Percentiles rank a stretch among this genome's conserved stretches.
Evolutionary conservation across 2,113 vertebrate genomes (phyloP).

Genomic region (Carassius gibelio): DNA sequence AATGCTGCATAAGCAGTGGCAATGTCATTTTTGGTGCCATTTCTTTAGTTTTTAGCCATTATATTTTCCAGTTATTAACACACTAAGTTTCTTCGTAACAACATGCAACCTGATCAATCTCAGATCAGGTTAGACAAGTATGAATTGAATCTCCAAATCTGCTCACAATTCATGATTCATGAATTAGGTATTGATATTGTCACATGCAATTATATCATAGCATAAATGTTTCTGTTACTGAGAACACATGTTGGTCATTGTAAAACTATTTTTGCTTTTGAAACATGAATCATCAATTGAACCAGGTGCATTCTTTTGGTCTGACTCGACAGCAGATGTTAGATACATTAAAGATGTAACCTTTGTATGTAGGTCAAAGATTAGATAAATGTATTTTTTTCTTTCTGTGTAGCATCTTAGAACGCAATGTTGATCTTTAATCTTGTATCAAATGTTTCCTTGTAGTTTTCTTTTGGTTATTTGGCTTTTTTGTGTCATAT

Average conservation of each 20-base stretch:
- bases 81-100: not conserved
- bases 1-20: not conserved
- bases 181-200: not conserved
- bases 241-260: not conserved
- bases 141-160: not conserved
- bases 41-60: not conserved
- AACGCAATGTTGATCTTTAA: not conserved
- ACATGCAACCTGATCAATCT: not conserved
- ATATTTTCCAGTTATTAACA: not conserved
- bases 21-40: not conserved
- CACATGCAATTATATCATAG: not conserved
- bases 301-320: not conserved
- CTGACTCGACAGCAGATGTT: not conserved
- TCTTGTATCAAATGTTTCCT: not conserved
- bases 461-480: slow-evolving; percentile 14
- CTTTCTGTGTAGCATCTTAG: not conserved
- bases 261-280: not conserved
- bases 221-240: not conserved
- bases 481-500: slow-evolving; percentile 32
- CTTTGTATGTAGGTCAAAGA: not conserved
- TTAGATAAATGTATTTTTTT: not conserved
- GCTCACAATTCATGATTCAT: slow-evolving; percentile 2
- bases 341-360: not conserved
- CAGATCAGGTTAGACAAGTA: not conserved
- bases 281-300: slow-evolving; percentile 1